Percentiles rank a stretch among this genome's conserved stretches.
These are phyloP conservation scores for Aphrophora alni DNA, from an alignment of 2,888 invertebrate species.

Conservation along the genomic window DNA sequence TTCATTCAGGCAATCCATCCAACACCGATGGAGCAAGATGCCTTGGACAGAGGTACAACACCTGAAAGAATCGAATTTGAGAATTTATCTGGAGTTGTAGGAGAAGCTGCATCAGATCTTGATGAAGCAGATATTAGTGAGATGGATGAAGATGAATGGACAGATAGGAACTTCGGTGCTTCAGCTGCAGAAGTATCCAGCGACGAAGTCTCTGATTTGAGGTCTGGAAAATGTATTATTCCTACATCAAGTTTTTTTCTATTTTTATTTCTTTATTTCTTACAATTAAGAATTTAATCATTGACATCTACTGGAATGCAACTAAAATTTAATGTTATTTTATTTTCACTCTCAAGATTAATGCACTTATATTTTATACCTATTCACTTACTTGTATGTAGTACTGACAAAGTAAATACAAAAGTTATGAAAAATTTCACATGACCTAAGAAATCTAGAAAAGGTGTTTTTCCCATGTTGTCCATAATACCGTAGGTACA, in stretches of 20 bases:
- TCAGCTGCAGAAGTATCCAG: conserved; percentile 73
- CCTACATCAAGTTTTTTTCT: not conserved
- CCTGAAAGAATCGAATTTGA: conserved; percentile 83
- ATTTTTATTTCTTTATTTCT: not conserved
- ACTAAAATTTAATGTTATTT: no score
- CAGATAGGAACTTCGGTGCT: conserved; percentile 89
- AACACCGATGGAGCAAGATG: conserved; percentile 15
- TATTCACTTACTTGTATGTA: no score
- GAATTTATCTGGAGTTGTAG: conserved; percentile 65
- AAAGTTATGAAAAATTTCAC: no score
- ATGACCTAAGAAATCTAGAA: no score
- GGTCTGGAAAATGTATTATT: conserved; percentile 45
- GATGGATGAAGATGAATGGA: conserved; percentile 96
- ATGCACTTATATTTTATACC: no score
- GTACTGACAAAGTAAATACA: no score
- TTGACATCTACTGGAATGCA: not conserved
- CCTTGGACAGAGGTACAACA: conserved; percentile 58
- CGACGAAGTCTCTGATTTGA: conserved; percentile 60
- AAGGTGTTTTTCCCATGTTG: no score
- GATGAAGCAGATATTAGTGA: conserved; percentile 68
- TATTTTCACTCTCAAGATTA: no score
- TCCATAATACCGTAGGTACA: no score
- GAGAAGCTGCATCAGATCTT: conserved; percentile 39
- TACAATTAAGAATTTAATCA: not conserved
- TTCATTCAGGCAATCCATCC: not conserved